phyloP scores from a whole-genome alignment of 1,140 invertebrate species.

The Drosophila grimshawi region DNA sequence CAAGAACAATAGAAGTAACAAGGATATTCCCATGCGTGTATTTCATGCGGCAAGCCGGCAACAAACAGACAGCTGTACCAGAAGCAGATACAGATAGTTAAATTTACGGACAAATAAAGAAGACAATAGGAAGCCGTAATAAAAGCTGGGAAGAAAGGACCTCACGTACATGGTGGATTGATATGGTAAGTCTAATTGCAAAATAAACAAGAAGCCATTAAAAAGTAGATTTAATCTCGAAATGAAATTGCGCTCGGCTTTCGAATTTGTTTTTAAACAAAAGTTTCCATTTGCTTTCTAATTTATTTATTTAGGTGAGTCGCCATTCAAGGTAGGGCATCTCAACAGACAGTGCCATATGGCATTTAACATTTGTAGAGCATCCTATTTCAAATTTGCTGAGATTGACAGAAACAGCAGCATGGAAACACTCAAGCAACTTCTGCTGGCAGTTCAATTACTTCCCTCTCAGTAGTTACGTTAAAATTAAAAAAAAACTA shows the following conservation, averaged over 20 bases:
- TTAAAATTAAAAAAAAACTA: constrained; percentile 6
- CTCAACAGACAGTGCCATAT: constrained; percentile 57
- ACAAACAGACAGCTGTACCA: constrained; percentile 1
- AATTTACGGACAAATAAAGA: neutral
- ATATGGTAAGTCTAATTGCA: constrained; percentile 62
- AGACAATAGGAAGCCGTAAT: constrained; percentile 16
- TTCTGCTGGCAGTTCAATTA: constrained; percentile 32
- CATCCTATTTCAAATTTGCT: constrained; percentile 23
- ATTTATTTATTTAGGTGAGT: constrained; percentile 33
- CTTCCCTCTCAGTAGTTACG: neutral
- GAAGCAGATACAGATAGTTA: neutral
- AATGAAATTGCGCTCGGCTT: constrained; percentile 52
- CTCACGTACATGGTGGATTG: constrained; percentile 4
- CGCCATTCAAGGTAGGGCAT: constrained; percentile 23
- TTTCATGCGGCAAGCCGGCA: constrained; percentile 33
- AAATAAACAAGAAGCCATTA: constrained; percentile 68
- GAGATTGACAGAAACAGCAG: constrained; percentile 8
- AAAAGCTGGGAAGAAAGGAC: neutral
- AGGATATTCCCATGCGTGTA: constrained; percentile 11
- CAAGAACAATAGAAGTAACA: neutral
- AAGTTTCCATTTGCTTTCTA: constrained; percentile 47
- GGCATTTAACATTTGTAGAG: constrained; percentile 51
- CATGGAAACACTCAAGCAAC: neutral
- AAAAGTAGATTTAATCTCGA: constrained; percentile 55
- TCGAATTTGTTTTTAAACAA: constrained; percentile 43